A percentile compares a stretch with the other conserved stretches of the same genome.
Conservation (phyloP, 2,888 invertebrate species). For the Drosophila putrida region DNA sequence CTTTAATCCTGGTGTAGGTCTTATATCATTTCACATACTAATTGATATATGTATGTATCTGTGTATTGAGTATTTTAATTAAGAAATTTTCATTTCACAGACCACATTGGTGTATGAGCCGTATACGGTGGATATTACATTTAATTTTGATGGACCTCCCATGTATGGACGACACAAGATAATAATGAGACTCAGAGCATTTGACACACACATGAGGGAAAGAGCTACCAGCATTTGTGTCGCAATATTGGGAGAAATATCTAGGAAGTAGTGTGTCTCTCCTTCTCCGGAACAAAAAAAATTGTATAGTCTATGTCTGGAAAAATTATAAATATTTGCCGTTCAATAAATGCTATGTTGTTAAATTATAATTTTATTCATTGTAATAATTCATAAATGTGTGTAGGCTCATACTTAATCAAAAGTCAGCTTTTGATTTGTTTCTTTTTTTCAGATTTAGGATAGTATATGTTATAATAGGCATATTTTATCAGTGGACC, state of each 20-base stretch:
- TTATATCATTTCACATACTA: too few relatives aligned
- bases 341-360: too few relatives aligned
- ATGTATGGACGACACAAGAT: slow-evolving; percentile 2
- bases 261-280: neutral
- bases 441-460: too few relatives aligned
- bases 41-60: too few relatives aligned
- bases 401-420: too few relatives aligned
- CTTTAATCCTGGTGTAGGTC: slow-evolving; percentile 36
- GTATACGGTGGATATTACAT: neutral
- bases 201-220: neutral
- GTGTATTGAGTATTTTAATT: neutral
- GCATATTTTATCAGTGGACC: too few relatives aligned
- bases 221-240: slow-evolving; percentile 1
- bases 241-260: neutral
- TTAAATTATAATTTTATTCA: too few relatives aligned
- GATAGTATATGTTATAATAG: too few relatives aligned
- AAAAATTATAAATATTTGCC: too few relatives aligned
- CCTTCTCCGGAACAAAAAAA: neutral
- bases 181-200: neutral
- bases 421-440: too few relatives aligned
- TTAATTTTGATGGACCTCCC: neutral
- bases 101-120: slow-evolving; percentile 10
- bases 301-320: neutral
- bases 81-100: slow-evolving; percentile 10
- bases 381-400: too few relatives aligned